phyloP scores from a whole-genome alignment of 2,113 vertebrate species.

The Acrocephalus arundinaceus region DNA sequence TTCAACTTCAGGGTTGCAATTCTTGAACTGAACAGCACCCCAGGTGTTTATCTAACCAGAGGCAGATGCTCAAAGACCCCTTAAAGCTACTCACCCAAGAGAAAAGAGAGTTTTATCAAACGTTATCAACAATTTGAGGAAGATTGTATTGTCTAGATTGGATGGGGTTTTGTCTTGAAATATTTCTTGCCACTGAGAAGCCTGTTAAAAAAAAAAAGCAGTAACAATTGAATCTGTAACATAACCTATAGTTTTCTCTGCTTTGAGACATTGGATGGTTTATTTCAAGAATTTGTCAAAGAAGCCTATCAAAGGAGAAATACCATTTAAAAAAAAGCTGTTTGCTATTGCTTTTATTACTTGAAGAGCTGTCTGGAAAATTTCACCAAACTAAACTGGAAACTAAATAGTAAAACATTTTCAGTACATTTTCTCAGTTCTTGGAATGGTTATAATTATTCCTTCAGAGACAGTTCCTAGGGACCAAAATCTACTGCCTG shows the following conservation, averaged over 20 bases:
- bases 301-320: neutral
- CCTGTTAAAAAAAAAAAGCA: neutral
- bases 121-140: neutral
- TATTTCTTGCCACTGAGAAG: neutral
- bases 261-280: neutral
- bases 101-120: neutral
- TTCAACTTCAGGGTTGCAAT: neutral
- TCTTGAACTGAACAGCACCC: neutral
- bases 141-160: neutral
- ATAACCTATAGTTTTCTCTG: neutral
- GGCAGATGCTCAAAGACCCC: neutral
- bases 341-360: neutral
- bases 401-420: slow-evolving; percentile 4
- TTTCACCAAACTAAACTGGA: slow-evolving; percentile 7
- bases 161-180: neutral
- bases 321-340: neutral
- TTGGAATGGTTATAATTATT: slow-evolving; percentile 15
- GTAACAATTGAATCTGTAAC: neutral
- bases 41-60: neutral
- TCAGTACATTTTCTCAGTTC: slow-evolving; percentile 10
- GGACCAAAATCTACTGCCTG: slow-evolving; percentile 1
- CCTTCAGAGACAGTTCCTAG: slow-evolving; percentile 2
- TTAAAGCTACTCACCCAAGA: neutral
- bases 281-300: neutral
- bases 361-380: slow-evolving; percentile 29